Evolutionary conservation across 2,797 vertebrate species (phyloP), one percentile per base, ranked within the genome.

Genomic region (Pangasius sanitwongsei): DNA sequence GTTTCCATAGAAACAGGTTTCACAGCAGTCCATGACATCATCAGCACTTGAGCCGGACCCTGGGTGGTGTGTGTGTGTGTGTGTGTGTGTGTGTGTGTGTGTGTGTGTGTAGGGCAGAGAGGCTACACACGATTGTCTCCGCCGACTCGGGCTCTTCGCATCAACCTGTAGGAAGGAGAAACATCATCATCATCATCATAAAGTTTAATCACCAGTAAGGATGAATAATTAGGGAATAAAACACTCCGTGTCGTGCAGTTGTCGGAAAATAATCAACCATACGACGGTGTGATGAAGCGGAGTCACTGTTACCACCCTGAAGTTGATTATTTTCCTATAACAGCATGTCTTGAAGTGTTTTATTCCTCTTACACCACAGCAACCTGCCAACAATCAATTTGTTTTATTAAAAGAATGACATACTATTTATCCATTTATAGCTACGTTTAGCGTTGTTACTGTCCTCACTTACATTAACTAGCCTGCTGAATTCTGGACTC

Each of bases 101-200:
- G 94, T 90, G 88, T 67, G 83, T 70, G 81, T 34, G 87, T 13
- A 12, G 28, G 31, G 82, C 31, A 8, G 72, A 37, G 12, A 90
- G 91, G 92, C 94, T 97, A 98, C 94, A 98, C 97, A 55, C 97
- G 97, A 95, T 98, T 99, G 94, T 99, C 98, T 92, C 97, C 98
- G 3, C 97, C 98, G 94, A 99, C 96, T 93, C 97, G 96, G 92
- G 98, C 97, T 96, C 97, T 96, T 90, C 97, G 96, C 91, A 97
- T 94, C 88, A 96, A 94, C 96, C 98, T 99, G 95, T 25, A 90
- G 90, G 81, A 87, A 65, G 3, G 12, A 78, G n/a, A 13, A 65
- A 18, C 37, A 86, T 59, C 44, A 63, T n/a, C 41, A 44, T 44
- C 41, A 65, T 18, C 67, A 67, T 6, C 65, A 67, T 6, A 0